These are phyloP conservation scores for Oikopleura albicans DNA, from an alignment of 23 tunicate genomes.

Conservation along the genomic window DNA sequence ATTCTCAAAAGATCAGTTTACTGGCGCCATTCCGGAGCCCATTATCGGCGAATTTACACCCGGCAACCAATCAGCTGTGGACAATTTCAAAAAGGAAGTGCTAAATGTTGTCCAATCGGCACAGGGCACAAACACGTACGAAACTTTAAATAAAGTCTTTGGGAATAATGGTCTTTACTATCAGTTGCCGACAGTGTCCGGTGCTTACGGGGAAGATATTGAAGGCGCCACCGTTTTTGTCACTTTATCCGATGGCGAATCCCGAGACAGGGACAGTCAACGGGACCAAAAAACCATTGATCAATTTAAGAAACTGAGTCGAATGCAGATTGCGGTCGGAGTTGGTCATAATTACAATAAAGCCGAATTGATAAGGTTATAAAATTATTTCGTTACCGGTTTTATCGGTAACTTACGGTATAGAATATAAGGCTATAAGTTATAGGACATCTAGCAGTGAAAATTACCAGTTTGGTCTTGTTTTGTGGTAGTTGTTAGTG, in stretches of 20 bases:
- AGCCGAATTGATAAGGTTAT: neutral
- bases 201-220: neutral
- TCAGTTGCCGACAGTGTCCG: neutral
- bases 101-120: neutral
- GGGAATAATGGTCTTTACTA: neutral
- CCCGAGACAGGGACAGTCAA: neutral
- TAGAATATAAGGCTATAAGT: no score
- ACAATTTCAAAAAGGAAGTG: neutral
- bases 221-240: conserved; percentile 9
- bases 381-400: no score
- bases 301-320: neutral
- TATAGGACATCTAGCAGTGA: no score
- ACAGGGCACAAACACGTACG: neutral
- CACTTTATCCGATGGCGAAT: conserved; percentile 1
- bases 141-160: neutral
- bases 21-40: neutral
- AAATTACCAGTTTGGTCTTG: no score
- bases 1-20: neutral
- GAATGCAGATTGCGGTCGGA: conserved; percentile 9
- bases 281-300: neutral
- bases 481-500: no score
- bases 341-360: neutral
- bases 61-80: neutral
- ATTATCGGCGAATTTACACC: neutral
- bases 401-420: no score